Evolutionary conservation across 2,888 invertebrate genomes (phyloP).

Genomic region (Chromoteleia sp.): DNA sequence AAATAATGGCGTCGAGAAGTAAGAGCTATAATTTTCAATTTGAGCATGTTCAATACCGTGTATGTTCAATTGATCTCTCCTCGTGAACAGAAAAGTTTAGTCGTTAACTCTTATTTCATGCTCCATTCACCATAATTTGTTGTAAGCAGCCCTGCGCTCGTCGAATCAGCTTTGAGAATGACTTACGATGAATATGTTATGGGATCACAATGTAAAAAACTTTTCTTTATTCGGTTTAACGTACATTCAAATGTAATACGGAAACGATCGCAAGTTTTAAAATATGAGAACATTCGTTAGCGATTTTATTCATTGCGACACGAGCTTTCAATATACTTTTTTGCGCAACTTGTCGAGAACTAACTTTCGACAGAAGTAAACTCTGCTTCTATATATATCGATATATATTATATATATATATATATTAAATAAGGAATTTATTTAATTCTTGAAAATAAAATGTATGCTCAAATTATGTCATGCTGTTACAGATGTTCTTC

Average conservation of each 20-base stretch:
- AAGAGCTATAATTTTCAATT: conserved; percentile 63
- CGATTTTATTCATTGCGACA: conserved; percentile 39
- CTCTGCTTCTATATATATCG: too few relatives aligned
- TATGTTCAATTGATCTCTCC: conserved; percentile 54
- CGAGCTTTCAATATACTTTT: conserved; percentile 33
- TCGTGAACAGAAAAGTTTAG: conserved; percentile 55
- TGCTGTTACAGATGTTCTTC: too few relatives aligned
- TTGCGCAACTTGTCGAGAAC: conserved; percentile 40
- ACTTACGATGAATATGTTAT: conserved; percentile 61
- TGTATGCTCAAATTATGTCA: too few relatives aligned
- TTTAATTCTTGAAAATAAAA: background rate
- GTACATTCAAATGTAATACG: conserved; percentile 60
- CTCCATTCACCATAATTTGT: conserved; percentile 60
- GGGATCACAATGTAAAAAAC: conserved; percentile 54
- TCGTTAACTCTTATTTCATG: conserved; percentile 69
- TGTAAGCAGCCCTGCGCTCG: conserved; percentile 53
- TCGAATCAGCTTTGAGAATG: conserved; percentile 28
- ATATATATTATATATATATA: background rate
- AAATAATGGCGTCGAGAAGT: conserved; percentile 47
- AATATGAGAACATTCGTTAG: conserved; percentile 55
- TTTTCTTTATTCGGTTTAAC: conserved; percentile 59
- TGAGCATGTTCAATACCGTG: conserved; percentile 51
- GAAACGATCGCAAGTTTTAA: conserved; percentile 59
- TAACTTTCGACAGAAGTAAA: background rate
- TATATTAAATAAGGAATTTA: background rate